Conservation (phyloP, 2,113 vertebrate genomes). For the Nothocercus nigrocapillus region DNA sequence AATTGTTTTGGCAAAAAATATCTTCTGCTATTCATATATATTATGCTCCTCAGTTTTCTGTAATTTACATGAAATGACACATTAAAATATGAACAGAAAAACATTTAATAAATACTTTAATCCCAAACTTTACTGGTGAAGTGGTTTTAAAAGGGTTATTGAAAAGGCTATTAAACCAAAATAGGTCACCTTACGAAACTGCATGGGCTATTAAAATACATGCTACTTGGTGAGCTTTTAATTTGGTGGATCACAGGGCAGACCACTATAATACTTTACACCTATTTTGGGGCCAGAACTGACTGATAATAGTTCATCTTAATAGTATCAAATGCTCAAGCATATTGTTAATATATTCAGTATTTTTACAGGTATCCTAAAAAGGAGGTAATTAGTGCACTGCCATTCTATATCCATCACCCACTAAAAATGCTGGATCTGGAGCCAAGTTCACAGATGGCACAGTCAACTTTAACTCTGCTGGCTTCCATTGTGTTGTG, state of each 20-base stretch:
- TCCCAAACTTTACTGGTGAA: not conserved
- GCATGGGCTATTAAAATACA: not conserved
- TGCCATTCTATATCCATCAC: slow-evolving; percentile 7
- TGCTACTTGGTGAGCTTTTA: not conserved
- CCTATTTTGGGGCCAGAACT: not conserved
- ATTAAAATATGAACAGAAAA: not conserved
- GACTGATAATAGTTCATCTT: not conserved
- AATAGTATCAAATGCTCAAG: not conserved
- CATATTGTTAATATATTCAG: not conserved
- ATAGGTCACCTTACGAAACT: not conserved
- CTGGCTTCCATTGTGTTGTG: not conserved
- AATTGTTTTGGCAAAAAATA: not conserved
- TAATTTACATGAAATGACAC: not conserved
- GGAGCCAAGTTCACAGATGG: slow-evolving; percentile 14
- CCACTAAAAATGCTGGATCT: not conserved
- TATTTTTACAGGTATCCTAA: not conserved
- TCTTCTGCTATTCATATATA: not conserved
- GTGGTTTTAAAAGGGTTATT: not conserved
- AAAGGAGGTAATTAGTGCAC: not conserved
- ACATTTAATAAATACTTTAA: not conserved
- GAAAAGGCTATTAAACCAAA: not conserved
- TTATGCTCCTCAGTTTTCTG: not conserved
- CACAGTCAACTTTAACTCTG: not conserved
- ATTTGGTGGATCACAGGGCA: not conserved
- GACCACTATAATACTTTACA: not conserved